Conservation (phyloP, 2,113 vertebrate species). For the Acrocephalus kingi region DNA sequence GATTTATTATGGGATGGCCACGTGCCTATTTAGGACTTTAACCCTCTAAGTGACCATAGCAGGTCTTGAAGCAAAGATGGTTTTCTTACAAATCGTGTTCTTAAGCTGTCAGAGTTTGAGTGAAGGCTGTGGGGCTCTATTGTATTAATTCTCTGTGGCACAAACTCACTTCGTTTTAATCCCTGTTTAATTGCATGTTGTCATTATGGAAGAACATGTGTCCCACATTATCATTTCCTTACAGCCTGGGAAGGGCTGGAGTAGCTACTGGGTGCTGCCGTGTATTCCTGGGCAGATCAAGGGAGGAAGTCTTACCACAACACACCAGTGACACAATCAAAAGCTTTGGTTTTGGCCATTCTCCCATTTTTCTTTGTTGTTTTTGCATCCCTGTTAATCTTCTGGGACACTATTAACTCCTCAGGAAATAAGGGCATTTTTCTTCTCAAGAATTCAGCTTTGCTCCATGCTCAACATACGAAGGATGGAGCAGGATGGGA, state of each 20-base stretch:
- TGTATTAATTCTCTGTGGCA: neutral
- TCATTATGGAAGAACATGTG: neutral
- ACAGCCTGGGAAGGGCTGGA: neutral
- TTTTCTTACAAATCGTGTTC: neutral
- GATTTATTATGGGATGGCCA: neutral
- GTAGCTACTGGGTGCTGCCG: neutral
- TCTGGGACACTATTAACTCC: neutral
- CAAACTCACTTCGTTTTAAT: neutral
- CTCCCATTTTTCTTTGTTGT: neutral
- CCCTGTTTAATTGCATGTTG: neutral
- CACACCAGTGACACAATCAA: neutral
- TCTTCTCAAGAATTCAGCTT: neutral
- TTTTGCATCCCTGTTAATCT: neutral
- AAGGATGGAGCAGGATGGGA: neutral
- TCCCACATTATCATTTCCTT: neutral
- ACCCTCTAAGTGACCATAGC: neutral
- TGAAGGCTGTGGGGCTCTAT: neutral
- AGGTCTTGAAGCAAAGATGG: neutral
- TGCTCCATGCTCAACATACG: accelerated
- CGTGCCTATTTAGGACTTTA: neutral
- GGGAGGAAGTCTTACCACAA: neutral
- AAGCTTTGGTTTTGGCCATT: neutral
- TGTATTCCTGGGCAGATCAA: neutral
- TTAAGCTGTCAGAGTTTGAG: neutral
- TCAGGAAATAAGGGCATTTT: neutral